phyloP scores from a whole-genome alignment of 2,113 vertebrate species.

The Emydocephalus ijimae region DNA sequence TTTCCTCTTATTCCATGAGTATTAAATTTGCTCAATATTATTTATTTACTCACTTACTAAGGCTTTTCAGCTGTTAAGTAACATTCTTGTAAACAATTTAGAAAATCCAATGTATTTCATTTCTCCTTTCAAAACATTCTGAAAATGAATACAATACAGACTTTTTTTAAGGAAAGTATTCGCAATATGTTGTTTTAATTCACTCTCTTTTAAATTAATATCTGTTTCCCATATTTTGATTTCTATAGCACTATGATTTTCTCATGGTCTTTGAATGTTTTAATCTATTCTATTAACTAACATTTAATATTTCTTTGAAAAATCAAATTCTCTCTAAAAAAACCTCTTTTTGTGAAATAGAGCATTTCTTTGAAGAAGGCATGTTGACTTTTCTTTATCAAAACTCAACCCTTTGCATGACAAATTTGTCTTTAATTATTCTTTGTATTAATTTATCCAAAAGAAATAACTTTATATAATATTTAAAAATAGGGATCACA shows the following conservation, averaged over 20 bases:
- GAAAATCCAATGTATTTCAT: too few relatives aligned
- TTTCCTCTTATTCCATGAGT: too few relatives aligned
- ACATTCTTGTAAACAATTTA: too few relatives aligned
- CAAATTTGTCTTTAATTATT: not conserved
- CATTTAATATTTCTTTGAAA: not conserved
- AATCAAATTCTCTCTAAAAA: not conserved
- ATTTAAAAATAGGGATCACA: not conserved
- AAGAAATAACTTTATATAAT: not conserved
- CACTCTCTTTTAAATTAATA: too few relatives aligned
- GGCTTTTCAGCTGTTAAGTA: too few relatives aligned
- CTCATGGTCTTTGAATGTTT: not conserved
- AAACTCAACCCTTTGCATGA: not conserved
- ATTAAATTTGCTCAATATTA: too few relatives aligned
- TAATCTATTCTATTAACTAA: not conserved
- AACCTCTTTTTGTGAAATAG: not conserved
- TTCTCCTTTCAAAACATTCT: too few relatives aligned
- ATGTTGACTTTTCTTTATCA: not conserved
- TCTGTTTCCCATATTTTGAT: too few relatives aligned
- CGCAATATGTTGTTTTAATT: too few relatives aligned
- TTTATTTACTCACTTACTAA: too few relatives aligned
- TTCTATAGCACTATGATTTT: not conserved
- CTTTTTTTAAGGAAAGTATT: too few relatives aligned
- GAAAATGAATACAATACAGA: too few relatives aligned
- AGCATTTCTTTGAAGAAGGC: not conserved
- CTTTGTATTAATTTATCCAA: not conserved